Base-by-base conservation (phyloP, 2,113 vertebrate species). In the Bombycilla garrulus region DNA sequence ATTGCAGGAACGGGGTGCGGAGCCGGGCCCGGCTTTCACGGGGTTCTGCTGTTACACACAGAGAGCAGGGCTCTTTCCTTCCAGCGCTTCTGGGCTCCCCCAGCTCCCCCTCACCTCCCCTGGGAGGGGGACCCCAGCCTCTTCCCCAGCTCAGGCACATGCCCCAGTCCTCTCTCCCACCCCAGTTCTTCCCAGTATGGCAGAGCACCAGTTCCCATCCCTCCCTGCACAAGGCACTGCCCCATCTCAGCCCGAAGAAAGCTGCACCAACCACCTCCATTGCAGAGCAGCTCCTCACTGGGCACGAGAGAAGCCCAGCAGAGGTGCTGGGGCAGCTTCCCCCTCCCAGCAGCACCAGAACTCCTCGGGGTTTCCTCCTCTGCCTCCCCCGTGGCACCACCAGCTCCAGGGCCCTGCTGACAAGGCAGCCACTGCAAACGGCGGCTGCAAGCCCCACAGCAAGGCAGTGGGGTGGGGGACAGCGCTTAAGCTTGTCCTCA, bases 1-100 rank as follows among this genome's bases (percentile, higher is more conserved):
- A 97, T 97, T 97, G 93, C 91, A 94, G 94, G 84, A 82, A 56
- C 15, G 9, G 62, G 60, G 56, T 50, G 48, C 28, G 1, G 45
- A 61, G 19, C 35, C 3, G 2, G 47, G 45, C 62, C 22, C 2
- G 18, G 74, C 71, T 78, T 78, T 64, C 54, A 12, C 35, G 1
- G 9, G 56, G 79, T n/a, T 73, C 70, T 22, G 4, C 31, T 50
- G n/a, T 53, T 86, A 80, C 85, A 87, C 65, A 12, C 73, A 28
- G 0, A 9, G 51, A 58, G 78, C 71, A 10, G 22, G 10, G 51
- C 65, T 61, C 31, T 56, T 31, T 22, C 58, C 51, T 47, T 51
- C 64, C 10, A 22, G 45, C 7, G 0, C 72, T 38, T 15, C 67
- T 18, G 42, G 44, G 44, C 22, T 42, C 9, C 25, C 62, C 18